Percentiles rank a stretch among this genome's conserved stretches.
Conservation (phyloP, 1,140 invertebrate species). For the Temnothorax longispinosus region DNA sequence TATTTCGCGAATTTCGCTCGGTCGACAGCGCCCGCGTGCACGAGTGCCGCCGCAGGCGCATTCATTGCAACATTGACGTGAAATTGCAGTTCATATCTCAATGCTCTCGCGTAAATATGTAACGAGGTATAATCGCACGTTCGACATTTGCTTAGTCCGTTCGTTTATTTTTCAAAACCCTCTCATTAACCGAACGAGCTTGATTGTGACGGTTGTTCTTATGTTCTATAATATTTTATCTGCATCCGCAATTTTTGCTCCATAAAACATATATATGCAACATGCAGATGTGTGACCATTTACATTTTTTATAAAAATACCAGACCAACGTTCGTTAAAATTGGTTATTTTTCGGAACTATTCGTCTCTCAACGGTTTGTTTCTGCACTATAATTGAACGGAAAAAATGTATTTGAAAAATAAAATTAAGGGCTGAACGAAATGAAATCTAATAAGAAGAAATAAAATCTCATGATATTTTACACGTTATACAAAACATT, state of each 20-base stretch:
- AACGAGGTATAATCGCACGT: conserved; percentile 30
- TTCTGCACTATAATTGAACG: background rate
- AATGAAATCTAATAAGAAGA: background rate
- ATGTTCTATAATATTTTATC: background rate
- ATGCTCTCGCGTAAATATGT: conserved; percentile 44
- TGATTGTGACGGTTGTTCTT: background rate
- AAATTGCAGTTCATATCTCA: conserved; percentile 57
- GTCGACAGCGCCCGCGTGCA: conserved; percentile 7
- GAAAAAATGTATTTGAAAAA: background rate
- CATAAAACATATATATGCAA: conserved; percentile 1
- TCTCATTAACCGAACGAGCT: conserved; percentile 19
- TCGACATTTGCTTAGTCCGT: conserved; percentile 27
- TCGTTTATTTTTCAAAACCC: conserved; percentile 7
- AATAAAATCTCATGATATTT: background rate
- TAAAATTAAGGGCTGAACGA: background rate
- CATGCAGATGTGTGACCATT: background rate
- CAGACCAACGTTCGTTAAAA: background rate
- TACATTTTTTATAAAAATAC: conserved; percentile 27
- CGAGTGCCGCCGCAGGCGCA: conserved; percentile 27
- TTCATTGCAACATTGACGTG: conserved; percentile 50
- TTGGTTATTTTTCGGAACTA: background rate
- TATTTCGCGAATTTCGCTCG: conserved; percentile 44
- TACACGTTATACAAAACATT: background rate
- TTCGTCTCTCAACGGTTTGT: background rate
- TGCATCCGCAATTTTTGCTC: background rate